These are phyloP conservation scores for Toxostoma redivivum DNA, from an alignment of 2,113 vertebrate genomes.

Conservation along the genomic window DNA sequence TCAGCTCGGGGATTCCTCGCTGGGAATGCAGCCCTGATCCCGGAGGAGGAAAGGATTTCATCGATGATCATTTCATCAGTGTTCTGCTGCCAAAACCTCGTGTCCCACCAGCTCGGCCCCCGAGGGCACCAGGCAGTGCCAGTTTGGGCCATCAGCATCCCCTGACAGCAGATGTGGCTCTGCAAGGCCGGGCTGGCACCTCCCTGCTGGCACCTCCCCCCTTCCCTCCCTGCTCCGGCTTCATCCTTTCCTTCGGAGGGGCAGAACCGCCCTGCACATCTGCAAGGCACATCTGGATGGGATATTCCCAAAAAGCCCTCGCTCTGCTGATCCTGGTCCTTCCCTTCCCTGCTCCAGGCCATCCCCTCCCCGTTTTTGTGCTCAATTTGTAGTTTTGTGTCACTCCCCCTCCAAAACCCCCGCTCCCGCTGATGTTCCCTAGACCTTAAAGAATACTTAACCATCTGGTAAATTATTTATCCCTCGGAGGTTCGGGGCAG, in stretches of 20 bases:
- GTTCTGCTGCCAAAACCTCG: not conserved
- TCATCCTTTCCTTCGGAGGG: not conserved
- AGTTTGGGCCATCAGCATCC: not conserved
- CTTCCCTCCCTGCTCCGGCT: not conserved
- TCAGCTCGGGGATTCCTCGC: not conserved
- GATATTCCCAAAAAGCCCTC: not conserved
- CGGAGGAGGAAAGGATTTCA: not conserved
- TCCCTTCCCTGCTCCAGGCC: not conserved
- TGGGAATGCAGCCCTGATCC: not conserved
- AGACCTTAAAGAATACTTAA: constrained; percentile 72
- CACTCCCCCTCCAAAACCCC: not conserved
- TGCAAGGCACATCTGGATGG: not conserved
- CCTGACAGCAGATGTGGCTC: accelerated
- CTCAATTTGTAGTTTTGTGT: not conserved
- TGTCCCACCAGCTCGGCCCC: not conserved
- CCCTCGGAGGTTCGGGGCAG: constrained; percentile 65
- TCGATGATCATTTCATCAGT: not conserved
- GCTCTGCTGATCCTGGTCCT: not conserved
- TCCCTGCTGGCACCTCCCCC: not conserved
- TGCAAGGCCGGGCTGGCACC: not conserved
- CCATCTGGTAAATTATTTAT: constrained; percentile 78
- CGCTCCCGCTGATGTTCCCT: constrained; percentile 21
- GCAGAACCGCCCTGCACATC: not conserved
- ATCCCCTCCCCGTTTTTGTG: not conserved
- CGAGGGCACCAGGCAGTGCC: not conserved